A percentile compares a stretch with the other conserved stretches of the same genome.
Evolutionary conservation across 2,113 vertebrate species (phyloP).

Genomic region (Mixornis gularis): DNA sequence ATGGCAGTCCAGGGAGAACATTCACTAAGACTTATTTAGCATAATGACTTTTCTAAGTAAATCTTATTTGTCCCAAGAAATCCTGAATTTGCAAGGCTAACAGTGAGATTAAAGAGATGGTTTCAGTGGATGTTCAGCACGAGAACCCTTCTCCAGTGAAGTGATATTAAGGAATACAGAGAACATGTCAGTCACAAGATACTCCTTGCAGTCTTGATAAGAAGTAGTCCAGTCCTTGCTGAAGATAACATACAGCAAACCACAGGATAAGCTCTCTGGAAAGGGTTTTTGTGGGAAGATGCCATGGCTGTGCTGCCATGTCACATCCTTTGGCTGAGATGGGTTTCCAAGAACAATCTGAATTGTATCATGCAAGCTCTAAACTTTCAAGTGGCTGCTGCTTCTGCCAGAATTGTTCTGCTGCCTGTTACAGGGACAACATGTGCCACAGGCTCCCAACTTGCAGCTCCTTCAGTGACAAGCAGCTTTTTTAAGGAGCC

Average conservation of each 20-base stretch:
- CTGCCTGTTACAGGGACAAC: not conserved
- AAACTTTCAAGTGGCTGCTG: not conserved
- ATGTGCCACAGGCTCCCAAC: not conserved
- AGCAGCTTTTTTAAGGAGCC: not conserved
- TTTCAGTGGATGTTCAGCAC: not conserved
- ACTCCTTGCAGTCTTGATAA: not conserved
- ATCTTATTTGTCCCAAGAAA: slow-evolving; percentile 49
- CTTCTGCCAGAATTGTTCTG: not conserved
- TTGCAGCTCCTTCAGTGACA: not conserved
- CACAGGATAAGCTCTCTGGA: not conserved
- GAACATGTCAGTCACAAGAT: not conserved
- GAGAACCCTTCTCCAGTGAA: not conserved
- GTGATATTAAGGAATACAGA: not conserved
- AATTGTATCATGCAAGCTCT: not conserved
- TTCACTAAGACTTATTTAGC: slow-evolving; percentile 37
- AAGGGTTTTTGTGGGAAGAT: not conserved
- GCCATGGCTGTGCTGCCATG: not conserved
- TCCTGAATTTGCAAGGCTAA: slow-evolving; percentile 15
- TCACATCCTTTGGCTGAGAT: not conserved
- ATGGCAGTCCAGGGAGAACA: slow-evolving; percentile 2
- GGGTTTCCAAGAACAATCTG: not conserved
- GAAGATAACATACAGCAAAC: not conserved
- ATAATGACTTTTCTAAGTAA: slow-evolving; percentile 53
- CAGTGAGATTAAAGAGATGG: not conserved
- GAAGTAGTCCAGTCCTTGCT: not conserved